These are phyloP conservation scores for Chrysemys picta DNA, from an alignment of 2,113 vertebrate species.

Conservation along the genomic window DNA sequence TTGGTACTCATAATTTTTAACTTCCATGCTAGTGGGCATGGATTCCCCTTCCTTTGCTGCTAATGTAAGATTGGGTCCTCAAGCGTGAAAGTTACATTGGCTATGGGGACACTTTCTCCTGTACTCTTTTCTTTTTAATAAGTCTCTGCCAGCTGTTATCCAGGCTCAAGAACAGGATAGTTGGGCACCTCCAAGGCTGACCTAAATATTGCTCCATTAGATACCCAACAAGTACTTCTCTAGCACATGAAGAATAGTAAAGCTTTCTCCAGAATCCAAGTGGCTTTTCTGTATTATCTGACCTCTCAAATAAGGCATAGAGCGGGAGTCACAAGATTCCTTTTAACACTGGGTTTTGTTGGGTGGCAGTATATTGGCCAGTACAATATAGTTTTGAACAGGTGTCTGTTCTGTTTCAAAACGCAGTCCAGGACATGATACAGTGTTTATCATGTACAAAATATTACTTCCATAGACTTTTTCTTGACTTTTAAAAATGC, in stretches of 20 bases:
- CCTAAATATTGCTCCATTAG: rapidly evolving
- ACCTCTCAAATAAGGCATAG: rapidly evolving
- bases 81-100: neutral
- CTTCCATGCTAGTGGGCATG: neutral
- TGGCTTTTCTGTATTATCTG: rapidly evolving
- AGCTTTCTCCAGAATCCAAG: neutral
- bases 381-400: neutral
- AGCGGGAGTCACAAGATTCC: rapidly evolving
- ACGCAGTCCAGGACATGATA: neutral
- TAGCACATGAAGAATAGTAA: neutral
- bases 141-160: neutral
- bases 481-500: neutral
- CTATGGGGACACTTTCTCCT: neutral
- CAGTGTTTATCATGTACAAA: neutral
- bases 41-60: neutral
- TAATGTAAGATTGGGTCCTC: neutral
- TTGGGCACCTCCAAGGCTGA: rapidly evolving
- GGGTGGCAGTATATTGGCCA: neutral
- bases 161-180: rapidly evolving
- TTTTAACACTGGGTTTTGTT: neutral
- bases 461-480: neutral
- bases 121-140: neutral
- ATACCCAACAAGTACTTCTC: neutral
- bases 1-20: neutral
- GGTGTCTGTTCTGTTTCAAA: neutral